These are phyloP conservation scores for Orthochromis malagaraziensis DNA, from an alignment of 2,113 vertebrate species.

Conservation along the genomic window DNA sequence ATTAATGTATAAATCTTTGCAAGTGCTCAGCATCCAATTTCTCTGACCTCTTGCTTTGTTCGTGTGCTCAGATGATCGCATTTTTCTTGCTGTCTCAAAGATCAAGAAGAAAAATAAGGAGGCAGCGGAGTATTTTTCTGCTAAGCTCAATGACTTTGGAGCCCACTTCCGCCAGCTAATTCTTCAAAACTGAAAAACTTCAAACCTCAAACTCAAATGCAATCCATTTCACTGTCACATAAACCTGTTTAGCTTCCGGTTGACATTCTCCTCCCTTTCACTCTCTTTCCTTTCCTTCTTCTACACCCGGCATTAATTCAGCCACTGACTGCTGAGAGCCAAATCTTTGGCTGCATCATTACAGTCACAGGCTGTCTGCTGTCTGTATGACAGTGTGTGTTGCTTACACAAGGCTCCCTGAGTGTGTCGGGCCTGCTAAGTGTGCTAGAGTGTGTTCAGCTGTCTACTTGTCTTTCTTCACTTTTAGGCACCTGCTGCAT, in stretches of 20 bases:
- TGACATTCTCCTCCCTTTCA: background rate
- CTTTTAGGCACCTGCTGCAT: slow-evolving; percentile 8
- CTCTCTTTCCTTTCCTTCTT: background rate
- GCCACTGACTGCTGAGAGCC: background rate
- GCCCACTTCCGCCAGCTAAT: background rate
- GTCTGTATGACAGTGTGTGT: background rate
- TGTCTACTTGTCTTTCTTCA: background rate
- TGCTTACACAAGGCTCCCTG: slow-evolving; percentile 26
- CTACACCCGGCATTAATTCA: slow-evolving; percentile 4
- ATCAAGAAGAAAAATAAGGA: slow-evolving; percentile 8
- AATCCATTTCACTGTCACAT: background rate
- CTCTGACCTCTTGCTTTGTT: background rate
- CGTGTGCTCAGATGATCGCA: background rate
- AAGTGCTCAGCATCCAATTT: background rate
- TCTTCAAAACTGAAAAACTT: slow-evolving; percentile 10
- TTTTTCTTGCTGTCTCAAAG: background rate
- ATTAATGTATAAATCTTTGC: background rate
- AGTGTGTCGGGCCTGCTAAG: background rate
- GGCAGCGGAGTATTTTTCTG: background rate
- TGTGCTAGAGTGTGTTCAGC: slow-evolving; percentile 9
- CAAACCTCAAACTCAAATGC: slow-evolving; percentile 1
- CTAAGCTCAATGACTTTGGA: slow-evolving; percentile 1
- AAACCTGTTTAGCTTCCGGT: background rate
- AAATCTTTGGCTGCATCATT: slow-evolving; percentile 21
- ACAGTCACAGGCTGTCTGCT: slow-evolving; percentile 16